Base-by-base conservation (phyloP, 2,888 invertebrate species). In the Cataglyphis albicans region DNA sequence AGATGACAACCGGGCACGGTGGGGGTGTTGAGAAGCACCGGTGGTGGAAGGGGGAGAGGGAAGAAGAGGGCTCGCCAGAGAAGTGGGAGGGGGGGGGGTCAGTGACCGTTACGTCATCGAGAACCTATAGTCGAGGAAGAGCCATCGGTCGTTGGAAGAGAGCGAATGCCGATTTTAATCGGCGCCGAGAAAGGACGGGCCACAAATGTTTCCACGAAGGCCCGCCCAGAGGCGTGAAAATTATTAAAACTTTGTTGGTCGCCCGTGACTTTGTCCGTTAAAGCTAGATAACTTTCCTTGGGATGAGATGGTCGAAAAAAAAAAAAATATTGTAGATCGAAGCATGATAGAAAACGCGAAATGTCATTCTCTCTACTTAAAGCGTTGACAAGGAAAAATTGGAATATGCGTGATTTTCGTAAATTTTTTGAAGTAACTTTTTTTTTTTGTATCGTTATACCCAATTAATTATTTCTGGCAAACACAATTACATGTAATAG, bases 31-130 rank as follows among this genome's bases (percentile, higher is more conserved):
- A 83, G 89, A 88, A 81, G 82, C 83, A 55, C 1, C 75, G 81
- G 67, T 75, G 81, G 85, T 81, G 81, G 74, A 85, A 85, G 82
- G 84, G 82, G 82, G 82, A 65, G 85, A 75, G 67, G 73, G 86
- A 85, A 88, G 84, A 86, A 85, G 89, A 89, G 80, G 84, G 83
- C 85, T 85, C 48, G 88, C 86, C 83, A 83, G 78, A 83, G 78
- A 90, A 87, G 91, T 89, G 91, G 91, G 87, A 90, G 91, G 93
- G 21, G 21, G 21, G 21, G 21, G 93, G 94, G 93, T 94, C 94
- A 93, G 86, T 93, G 94, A 94, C 94, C 94, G 93, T 94, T 93
- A 94, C 93, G 93, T 94, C 94, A 94, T 93, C 93, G 88, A 87
- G 91, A 90, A 87, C 88, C 88, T 90, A 89, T 89, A 90, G 88